Percentiles rank a stretch among this genome's conserved stretches.
Evolutionary conservation across 2,797 vertebrate genomes (phyloP).

Genomic region (Echiichthys vipera): DNA sequence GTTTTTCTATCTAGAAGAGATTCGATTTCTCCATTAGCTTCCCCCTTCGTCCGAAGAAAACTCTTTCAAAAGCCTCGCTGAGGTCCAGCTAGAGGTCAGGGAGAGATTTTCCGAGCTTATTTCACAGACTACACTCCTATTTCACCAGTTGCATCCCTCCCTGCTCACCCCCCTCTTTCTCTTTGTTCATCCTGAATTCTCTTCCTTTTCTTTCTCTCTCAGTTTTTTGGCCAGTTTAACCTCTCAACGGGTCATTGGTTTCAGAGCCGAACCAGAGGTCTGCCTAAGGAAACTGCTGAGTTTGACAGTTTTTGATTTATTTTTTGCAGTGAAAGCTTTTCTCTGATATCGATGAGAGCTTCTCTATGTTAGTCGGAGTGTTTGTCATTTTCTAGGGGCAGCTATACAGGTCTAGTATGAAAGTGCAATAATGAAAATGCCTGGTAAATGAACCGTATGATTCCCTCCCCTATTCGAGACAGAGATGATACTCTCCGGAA

Average conservation of each 20-base stretch:
- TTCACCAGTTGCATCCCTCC: slow-evolving; percentile 28
- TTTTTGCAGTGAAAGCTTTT: background rate
- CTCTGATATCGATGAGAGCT: background rate
- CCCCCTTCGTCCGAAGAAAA: slow-evolving; percentile 28
- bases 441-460: slow-evolving; percentile 30
- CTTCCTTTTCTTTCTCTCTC: background rate
- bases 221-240: slow-evolving; percentile 16
- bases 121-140: slow-evolving; percentile 9
- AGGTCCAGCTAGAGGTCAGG: slow-evolving; percentile 32
- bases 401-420: background rate
- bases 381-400: too few relatives aligned
- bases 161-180: slow-evolving; percentile 12
- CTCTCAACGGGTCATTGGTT: slow-evolving; percentile 14
- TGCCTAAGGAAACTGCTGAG: background rate
- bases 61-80: slow-evolving; percentile 15
- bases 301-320: background rate
- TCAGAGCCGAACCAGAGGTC: slow-evolving; percentile 12
- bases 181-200: slow-evolving; percentile 25
- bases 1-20: slow-evolving; percentile 23
- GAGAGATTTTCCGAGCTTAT: slow-evolving; percentile 42
- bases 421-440: slow-evolving; percentile 5
- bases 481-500: slow-evolving; percentile 19
- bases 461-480: slow-evolving; percentile 10
- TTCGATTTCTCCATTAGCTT: slow-evolving; percentile 20
- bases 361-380: background rate